Evolutionary conservation across 2,113 vertebrate genomes (phyloP).

Genomic region (Indri indri): DNA sequence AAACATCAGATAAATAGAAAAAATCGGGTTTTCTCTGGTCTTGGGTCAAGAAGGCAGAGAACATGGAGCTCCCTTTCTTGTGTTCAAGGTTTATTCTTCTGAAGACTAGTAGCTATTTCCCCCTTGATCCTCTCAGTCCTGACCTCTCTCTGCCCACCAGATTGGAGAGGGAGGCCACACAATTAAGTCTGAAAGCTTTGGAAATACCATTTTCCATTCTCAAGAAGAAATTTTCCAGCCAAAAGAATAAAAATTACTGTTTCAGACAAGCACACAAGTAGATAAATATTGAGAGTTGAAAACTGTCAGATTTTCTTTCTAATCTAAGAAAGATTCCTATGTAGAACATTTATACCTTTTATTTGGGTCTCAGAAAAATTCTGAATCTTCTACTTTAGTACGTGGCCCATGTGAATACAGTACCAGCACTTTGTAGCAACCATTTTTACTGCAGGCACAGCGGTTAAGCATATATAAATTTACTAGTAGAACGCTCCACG

Average conservation of each 20-base stretch:
- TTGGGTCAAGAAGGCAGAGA: conserved; percentile 7
- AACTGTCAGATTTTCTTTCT: not conserved
- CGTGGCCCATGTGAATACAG: not conserved
- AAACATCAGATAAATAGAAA: not conserved
- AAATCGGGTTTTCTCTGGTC: not conserved
- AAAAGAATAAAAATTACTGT: not conserved
- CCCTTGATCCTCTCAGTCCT: not conserved
- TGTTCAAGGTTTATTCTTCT: not conserved
- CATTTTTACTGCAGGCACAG: not conserved
- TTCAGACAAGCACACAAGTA: not conserved
- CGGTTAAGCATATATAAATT: not conserved
- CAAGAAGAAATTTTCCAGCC: not conserved
- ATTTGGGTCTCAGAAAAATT: not conserved
- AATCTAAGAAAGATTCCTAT: not conserved
- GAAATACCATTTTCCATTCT: not conserved
- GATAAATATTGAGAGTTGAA: conserved; percentile 2
- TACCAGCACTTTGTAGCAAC: not conserved
- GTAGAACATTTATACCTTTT: not conserved
- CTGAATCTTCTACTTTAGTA: not conserved
- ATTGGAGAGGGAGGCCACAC: not conserved
- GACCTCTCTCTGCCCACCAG: not conserved
- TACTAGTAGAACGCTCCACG: not conserved
- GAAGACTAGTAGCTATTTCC: not conserved
- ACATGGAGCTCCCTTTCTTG: not conserved
- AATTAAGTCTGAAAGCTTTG: not conserved